phyloP scores from a whole-genome alignment of 2,888 invertebrate species.

The Spilarctia lutea region DNA sequence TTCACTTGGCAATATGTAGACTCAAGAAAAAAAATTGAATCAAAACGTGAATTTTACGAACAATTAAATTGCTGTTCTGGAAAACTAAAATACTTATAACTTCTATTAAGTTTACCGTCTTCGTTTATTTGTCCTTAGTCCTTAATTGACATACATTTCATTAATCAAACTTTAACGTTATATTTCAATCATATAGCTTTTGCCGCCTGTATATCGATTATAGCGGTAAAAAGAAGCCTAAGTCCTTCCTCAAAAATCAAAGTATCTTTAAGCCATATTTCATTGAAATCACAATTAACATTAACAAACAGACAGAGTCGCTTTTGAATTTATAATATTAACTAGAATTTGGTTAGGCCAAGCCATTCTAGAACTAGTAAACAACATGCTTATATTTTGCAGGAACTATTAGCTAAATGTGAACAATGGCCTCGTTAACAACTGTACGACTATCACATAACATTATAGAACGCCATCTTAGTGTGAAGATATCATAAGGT shows the following conservation, averaged over 20 bases:
- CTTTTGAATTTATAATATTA: no score
- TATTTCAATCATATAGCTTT: no score
- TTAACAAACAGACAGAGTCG: no score
- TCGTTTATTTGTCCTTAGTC: no score
- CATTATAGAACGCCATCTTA: slow-evolving; percentile 13
- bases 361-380: background rate
- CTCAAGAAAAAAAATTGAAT: background rate
- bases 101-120: background rate
- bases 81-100: background rate
- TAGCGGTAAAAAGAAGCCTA: no score
- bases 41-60: no score
- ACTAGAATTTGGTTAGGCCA: background rate
- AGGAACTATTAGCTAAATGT: background rate
- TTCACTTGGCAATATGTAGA: background rate
- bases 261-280: no score
- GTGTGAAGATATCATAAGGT: slow-evolving; percentile 11
- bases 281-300: no score
- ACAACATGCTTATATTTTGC: background rate
- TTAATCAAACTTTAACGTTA: no score
- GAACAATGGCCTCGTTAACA: background rate
- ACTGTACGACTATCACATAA: slow-evolving; percentile 13
- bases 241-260: no score
- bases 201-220: no score
- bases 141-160: no score
- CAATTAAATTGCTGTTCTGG: background rate